Base-by-base conservation (phyloP, 2,797 vertebrate species). In the Phylloscopus collybita region DNA sequence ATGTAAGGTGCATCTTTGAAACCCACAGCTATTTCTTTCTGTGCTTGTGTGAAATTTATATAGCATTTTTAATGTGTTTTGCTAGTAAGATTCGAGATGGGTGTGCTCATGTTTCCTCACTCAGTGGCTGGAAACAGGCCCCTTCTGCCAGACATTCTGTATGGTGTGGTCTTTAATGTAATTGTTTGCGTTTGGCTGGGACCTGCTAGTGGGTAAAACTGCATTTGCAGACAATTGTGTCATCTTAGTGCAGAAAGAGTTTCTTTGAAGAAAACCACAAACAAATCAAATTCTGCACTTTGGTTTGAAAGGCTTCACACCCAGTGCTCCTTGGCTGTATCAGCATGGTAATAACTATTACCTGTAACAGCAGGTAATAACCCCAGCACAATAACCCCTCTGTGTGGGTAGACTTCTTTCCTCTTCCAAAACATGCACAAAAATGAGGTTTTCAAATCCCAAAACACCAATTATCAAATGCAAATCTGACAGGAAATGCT, bases 211-310 rank as follows among this genome's bases (percentile, higher is more conserved):
- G 34, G 25, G 23, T 60, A 56, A 86, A 82, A 42, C 21, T 27
- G 40, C 36, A n/a, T 61, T 80, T 81, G 49, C 34, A 45, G 49
- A 50, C 34, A 42, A 5, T 40, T 80, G 18, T 90, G 53, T 66
- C 62, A 34, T 80, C 32, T 60, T 53, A 32, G 29, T 49, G 32
- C 18, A 74, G 69, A 45, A 86, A 27, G 53, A 50, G 32, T 54
- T 94, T 88, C 38, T 42, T 34, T 88, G 57, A 74, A 67, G 61
- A 78, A 88, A 92, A 50, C 49, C 70, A 86, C 42, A 54, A 69
- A 32, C n/a, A 60, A 73, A 65, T 22, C 14, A 49, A 82, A 83
- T 65, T 86, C 25, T 73, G 79, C 16, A 23, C 21, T 82, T 90
- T 8, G 1, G 1, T 72, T 83, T 59, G 26, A 84, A 61, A 72